Base-by-base conservation (phyloP, 1,140 invertebrate species). In the Tetragnatha versicolor region DNA sequence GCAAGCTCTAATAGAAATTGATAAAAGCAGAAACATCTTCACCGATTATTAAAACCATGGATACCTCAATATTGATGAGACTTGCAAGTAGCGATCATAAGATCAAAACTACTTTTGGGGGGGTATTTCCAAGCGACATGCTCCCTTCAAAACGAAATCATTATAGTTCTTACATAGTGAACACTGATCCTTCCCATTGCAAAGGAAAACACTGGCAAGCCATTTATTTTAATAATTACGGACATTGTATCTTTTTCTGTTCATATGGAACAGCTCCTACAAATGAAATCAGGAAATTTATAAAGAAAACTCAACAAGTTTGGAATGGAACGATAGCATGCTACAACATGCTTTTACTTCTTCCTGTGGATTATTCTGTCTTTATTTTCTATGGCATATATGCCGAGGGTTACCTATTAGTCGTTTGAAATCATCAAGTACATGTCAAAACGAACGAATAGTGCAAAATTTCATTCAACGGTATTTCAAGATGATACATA, bases 1-100 rank as follows among this genome's bases (percentile, higher is more conserved):
- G 31, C 58, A 61, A 37, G 22, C 58, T 7, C 29, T 9, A n/a
- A 33, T 61, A 2, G n/a, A 61, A 61, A 61, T 61, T 14, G 17
- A 61, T 4, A 37, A 37, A 22, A 35, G 29, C 14, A 61, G 58
- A 61, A 61, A 37, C 20, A 20, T 61, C 17, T 61, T 61, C 31
- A 61, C 12, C 5, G 58, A 61, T n/a, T 61, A 37, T 61, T 61
- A 61, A 37, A 25, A 3, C 37, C 31, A 61, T 37, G 58, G 33
- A 37, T 14, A 61, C 17, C 4, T n/a, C 22, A 20, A 33, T 33
- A 3, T 37, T 61, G 14, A 20, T 35, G 22, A 33, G 31, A 35
- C 22, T 35, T 35, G 33, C n/a, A 37, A 29, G 29, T 12, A 37
- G 17, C 0, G 58, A 61, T 37, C 14, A 6, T n/a, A 33, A 37